These are phyloP conservation scores for Tympanoctomys barrerae DNA, from an alignment of 2,797 vertebrate genomes.

Conservation along the genomic window DNA sequence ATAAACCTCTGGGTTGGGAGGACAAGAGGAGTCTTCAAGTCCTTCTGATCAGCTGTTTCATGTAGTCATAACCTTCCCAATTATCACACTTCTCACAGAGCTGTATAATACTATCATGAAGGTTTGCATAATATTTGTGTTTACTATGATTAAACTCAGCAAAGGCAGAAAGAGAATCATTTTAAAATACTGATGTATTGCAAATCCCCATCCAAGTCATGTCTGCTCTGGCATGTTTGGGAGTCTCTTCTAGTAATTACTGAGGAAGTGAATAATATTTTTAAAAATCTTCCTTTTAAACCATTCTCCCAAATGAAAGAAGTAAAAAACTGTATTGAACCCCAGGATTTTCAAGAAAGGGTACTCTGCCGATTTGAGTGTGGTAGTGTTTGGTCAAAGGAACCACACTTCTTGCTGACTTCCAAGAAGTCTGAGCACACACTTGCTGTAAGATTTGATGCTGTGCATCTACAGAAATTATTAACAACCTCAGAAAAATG, in stretches of 20 bases:
- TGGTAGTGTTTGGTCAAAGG: background rate
- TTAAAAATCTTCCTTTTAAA: background rate
- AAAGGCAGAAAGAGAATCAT: background rate
- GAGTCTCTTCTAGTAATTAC: background rate
- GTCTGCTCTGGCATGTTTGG: background rate
- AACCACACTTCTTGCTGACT: background rate
- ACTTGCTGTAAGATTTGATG: background rate
- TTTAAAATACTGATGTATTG: background rate
- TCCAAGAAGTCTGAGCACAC: background rate
- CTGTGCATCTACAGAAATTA: background rate
- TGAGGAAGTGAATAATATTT: background rate
- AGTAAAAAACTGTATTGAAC: background rate
- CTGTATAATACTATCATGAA: background rate
- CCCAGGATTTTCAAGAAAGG: background rate
- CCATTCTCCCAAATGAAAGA: background rate
- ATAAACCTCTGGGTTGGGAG: background rate
- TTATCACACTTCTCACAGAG: background rate
- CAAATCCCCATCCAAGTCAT: background rate
- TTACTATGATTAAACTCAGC: background rate
- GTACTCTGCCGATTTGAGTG: background rate
- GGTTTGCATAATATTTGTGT: background rate
- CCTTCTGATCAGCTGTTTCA: background rate
- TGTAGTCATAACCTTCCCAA: accelerated
- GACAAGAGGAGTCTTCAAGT: background rate
- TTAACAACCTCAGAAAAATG: background rate